Base-by-base conservation (phyloP, 2,113 vertebrate genomes). In the Dermatemys mawii region DNA sequence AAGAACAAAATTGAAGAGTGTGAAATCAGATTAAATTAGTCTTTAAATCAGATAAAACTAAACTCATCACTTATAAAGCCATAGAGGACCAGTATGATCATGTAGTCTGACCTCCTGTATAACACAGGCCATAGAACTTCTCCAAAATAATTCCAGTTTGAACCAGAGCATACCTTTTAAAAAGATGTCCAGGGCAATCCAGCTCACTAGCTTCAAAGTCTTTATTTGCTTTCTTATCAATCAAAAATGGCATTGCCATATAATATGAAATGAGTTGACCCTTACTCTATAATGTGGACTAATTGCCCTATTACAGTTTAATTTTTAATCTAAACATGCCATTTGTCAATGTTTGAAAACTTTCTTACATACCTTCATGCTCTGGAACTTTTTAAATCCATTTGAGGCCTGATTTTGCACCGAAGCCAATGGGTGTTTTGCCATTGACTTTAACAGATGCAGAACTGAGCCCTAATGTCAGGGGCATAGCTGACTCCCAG, bases 251-350 rank as follows among this genome's bases (percentile, higher is more conserved):
- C 1, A 0, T 32, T 44, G 11, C 85, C 60, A 55, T 16, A 12
- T 27, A 78, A 67, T 50, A 83, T 3, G 1, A 5, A 79, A 90
- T 91, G 76, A 81, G 63, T 53, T 93, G 88, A 89, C 50, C 85
- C 83, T 79, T 86, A 86, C 89, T 96, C 32, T 55, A 67, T 70
- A 93, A 53, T 70, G 63, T 83, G 83, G 86, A 60, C 44, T 2
- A 5, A 19, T 21, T 3, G 0, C 8, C 67, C 22, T 13, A 80
- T 41, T 75, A 55, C 54, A 75, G 5, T 48, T 87, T 38, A 57
- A 32, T 75, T 73, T 93, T 91, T 84, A 32, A 86, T 80, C 27
- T 51, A 78, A 97, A 93, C 29, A 91, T 76, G 29, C 91, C 86
- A 49, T 35, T 50, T 84, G 75, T 46, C 76, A 54, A 2, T 55